A percentile compares a stretch with the other conserved stretches of the same genome.
Conservation (phyloP, 2,888 invertebrate species). For the Rhingia campestris region DNA sequence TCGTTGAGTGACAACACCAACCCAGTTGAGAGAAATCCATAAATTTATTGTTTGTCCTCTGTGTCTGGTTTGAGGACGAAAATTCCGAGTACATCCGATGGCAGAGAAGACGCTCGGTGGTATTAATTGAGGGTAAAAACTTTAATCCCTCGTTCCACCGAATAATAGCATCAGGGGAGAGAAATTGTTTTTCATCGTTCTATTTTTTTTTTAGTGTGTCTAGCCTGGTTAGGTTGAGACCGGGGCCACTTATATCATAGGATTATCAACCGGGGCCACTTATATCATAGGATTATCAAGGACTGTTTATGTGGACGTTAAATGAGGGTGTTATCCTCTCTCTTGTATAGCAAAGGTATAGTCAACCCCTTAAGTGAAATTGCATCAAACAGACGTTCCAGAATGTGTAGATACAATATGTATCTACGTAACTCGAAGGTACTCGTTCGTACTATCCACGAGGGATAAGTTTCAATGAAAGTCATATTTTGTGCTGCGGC, state of each 20-base stretch:
- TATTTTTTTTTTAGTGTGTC: not conserved
- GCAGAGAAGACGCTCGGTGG: not conserved
- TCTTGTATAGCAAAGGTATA: conserved; percentile 25
- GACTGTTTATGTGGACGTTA: conserved; percentile 62
- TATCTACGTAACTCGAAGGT: too few relatives aligned
- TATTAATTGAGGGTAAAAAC: conserved; percentile 59
- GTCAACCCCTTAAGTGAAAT: conserved; percentile 55
- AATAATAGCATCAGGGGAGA: conserved; percentile 26
- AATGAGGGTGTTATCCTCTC: conserved; percentile 37
- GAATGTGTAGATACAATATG: not conserved
- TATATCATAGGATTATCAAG: conserved; percentile 69
- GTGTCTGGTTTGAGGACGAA: conserved; percentile 45
- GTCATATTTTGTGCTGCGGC: conserved; percentile 64
- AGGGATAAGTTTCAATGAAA: conserved; percentile 72
- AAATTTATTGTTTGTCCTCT: conserved; percentile 40
- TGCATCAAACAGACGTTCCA: conserved; percentile 46
- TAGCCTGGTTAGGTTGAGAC: not conserved
- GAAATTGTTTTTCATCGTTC: conserved; percentile 24
- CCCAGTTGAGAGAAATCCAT: conserved; percentile 39
- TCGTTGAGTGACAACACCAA: conserved; percentile 54
- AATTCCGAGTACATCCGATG: conserved; percentile 9
- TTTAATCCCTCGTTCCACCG: conserved; percentile 34
- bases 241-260: conserved; percentile 63
- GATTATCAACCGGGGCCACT: conserved; percentile 71
- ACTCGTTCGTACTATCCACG: conserved; percentile 17